A percentile compares a stretch with the other conserved stretches of the same genome.
Conservation (phyloP, 2,888 invertebrate genomes). For the Tenthredo amoena region DNA sequence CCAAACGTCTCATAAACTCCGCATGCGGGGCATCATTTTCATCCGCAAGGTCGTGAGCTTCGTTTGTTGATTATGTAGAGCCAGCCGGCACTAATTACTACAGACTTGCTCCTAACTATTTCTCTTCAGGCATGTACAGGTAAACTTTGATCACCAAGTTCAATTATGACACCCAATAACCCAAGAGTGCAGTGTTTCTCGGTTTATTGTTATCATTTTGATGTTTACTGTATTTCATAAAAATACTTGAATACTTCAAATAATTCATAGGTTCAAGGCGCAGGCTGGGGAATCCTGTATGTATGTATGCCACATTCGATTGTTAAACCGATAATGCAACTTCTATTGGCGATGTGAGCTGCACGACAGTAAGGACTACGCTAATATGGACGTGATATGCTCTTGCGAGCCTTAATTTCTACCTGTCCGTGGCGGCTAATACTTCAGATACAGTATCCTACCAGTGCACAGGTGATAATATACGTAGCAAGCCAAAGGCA, state of each 20-base stretch:
- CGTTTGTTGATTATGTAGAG: constrained; percentile 82
- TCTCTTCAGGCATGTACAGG: constrained; percentile 78
- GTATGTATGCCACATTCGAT: constrained; percentile 84
- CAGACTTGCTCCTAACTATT: constrained; percentile 86
- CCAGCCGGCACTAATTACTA: constrained; percentile 85
- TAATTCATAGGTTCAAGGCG: constrained; percentile 78
- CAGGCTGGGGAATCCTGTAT: constrained; percentile 80
- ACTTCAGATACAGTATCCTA: constrained; percentile 66
- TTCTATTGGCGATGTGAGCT: constrained; percentile 75
- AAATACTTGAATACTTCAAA: neutral
- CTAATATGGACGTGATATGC: constrained; percentile 80
- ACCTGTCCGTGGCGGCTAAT: constrained; percentile 83
- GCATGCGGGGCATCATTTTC: constrained; percentile 74
- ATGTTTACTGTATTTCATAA: neutral
- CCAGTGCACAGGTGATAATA: constrained; percentile 77
- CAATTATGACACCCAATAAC: neutral
- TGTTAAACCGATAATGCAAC: constrained; percentile 76
- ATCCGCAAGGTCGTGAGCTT: constrained; percentile 70
- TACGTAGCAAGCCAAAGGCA: neutral
- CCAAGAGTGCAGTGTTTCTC: neutral
- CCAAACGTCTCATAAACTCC: constrained; percentile 75
- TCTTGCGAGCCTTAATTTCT: constrained; percentile 84
- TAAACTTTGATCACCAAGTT: neutral
- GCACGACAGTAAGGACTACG: constrained; percentile 81
- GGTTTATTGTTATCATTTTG: neutral